phyloP scores from a whole-genome alignment of 1,140 invertebrate species.

The Panagrolaimus sp. region DNA sequence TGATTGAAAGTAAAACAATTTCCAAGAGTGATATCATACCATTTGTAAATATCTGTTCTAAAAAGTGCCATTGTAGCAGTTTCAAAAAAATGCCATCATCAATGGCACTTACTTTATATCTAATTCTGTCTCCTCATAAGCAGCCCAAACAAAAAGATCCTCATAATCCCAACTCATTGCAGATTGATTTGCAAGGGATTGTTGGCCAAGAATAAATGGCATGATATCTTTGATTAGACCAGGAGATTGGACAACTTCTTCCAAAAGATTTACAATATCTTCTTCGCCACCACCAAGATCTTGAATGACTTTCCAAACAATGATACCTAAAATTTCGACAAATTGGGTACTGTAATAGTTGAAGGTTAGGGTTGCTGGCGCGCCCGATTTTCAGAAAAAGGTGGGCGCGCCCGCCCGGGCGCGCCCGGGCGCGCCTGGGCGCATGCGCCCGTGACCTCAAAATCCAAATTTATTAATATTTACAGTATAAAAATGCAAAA shows the following conservation, averaged over 20 bases:
- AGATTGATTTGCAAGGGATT: conserved; percentile 23
- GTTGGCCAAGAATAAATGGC: conserved; percentile 1
- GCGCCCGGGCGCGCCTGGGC: too few relatives aligned
- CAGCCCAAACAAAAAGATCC: conserved; percentile 34
- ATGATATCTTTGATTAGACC: conserved; percentile 5
- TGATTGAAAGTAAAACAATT: conserved; percentile 40
- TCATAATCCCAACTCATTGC: conserved; percentile 33
- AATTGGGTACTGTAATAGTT: too few relatives aligned
- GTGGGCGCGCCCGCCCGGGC: too few relatives aligned
- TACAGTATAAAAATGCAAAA: too few relatives aligned
- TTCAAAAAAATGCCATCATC: not conserved
- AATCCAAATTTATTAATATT: too few relatives aligned
- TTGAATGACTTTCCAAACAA: not conserved
- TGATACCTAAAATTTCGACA: not conserved
- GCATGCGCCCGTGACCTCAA: too few relatives aligned
- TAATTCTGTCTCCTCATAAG: conserved; percentile 21
- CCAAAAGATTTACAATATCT: not conserved
- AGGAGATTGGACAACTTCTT: not conserved
- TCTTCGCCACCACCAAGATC: not conserved
- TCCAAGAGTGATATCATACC: conserved; percentile 26
- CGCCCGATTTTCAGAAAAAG: too few relatives aligned
- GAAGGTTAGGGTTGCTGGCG: too few relatives aligned
- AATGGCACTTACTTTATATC: conserved; percentile 24
- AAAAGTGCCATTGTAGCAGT: conserved; percentile 18
- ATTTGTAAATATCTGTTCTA: conserved; percentile 26